These are phyloP conservation scores for Tenthredo scrophulariae DNA, from an alignment of 2,888 invertebrate genomes.

Conservation along the genomic window DNA sequence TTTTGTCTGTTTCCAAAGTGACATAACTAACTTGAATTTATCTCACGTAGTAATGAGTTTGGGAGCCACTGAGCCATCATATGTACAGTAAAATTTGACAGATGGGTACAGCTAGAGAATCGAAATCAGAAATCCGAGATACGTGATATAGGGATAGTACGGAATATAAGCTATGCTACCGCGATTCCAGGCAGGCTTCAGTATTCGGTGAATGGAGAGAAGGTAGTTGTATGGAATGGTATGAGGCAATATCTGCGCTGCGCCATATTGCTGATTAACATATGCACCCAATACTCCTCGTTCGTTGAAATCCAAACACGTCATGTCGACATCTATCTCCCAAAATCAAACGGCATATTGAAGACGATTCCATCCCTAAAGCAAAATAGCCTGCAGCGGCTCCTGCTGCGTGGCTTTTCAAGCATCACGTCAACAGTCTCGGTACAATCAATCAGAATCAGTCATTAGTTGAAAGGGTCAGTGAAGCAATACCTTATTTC, in stretches of 20 bases:
- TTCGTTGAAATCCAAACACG: constrained; percentile 73
- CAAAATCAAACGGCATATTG: constrained; percentile 75
- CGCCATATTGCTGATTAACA: constrained; percentile 75
- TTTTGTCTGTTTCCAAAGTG: background rate
- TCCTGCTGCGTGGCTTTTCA: background rate
- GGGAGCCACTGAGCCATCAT: constrained; percentile 21
- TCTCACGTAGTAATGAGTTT: constrained; percentile 6
- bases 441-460: background rate
- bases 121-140: constrained; percentile 64
- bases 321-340: constrained; percentile 71
- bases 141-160: constrained; percentile 52
- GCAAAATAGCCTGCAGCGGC: constrained; percentile 1
- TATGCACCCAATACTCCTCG: constrained; percentile 73
- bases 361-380: constrained; percentile 70
- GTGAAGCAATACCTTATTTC: background rate
- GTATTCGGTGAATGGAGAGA: constrained; percentile 23
- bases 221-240: constrained; percentile 40
- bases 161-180: constrained; percentile 39
- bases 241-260: constrained; percentile 71
- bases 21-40: constrained; percentile 10
- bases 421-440: background rate
- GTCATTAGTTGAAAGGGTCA: background rate
- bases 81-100: constrained; percentile 59
- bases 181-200: constrained; percentile 32
- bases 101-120: constrained; percentile 55